Evolutionary conservation across 2,888 invertebrate species (phyloP), one percentile per base, ranked within the genome.

Genomic region (Eupithecia subumbrata): DNA sequence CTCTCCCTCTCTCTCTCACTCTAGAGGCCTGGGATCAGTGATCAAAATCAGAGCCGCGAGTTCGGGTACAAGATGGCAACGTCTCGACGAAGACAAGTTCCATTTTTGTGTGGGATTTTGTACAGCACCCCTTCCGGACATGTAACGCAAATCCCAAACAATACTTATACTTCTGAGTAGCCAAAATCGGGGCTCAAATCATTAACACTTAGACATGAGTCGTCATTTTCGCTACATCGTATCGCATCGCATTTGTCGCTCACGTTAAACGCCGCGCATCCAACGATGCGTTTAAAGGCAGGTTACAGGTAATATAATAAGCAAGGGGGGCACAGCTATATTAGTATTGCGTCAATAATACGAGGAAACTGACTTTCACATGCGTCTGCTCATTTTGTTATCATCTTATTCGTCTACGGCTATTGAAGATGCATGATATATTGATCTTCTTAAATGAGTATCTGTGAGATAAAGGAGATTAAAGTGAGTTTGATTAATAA

Each of bases 391-490:
- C 30, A 11, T 18, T 67, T 67, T 18, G 63, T 25, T 63, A 30
- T n/a, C 18, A 22, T 67, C 37, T 37, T 40, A 37, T 67, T 67
- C n/a, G 18, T 67, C 37, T 67, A 66, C 66, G 34, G 64, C 64
- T 37, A 67, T 40, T 22, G n/a, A 67, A 9, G 37, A 40, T 40
- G 40, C 66, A 37, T 8, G 66, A 67, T 67, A 34, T 64, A 34
- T 64, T 64, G 30, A 34, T 64, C 64, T 64, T 64, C 64, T 64
- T 64, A 67, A 67, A 67, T 67, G 37, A 37, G 14, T 64, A 34
- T 64, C 30, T 64, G 64, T 64, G 34, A 60, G 60, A 25, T 25
- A 60, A 56, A 56, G n/a, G 22, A 56, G n/a, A 56, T 11, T 22
- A 11, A 22, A n/a, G 48, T 18, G 7, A 56, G 22, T 56, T 56